A percentile compares a stretch with the other conserved stretches of the same genome.
Conservation (phyloP, 2,113 vertebrate species). For the Nymphicus hollandicus region DNA sequence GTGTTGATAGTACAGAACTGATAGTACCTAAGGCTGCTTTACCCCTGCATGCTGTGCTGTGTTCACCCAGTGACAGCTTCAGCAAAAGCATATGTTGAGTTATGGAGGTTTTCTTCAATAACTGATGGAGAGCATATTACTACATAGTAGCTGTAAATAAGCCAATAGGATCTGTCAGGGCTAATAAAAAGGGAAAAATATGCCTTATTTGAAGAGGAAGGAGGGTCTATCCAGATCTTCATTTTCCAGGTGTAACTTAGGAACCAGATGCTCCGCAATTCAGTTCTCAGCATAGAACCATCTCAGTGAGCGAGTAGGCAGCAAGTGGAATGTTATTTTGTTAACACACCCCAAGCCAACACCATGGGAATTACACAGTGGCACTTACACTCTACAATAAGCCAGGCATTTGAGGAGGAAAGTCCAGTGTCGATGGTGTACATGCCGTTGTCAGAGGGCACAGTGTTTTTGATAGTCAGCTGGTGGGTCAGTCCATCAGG, state of each 20-base stretch:
- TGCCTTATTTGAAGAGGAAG: background rate
- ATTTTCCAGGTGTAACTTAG: background rate
- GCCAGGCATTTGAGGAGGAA: conserved; percentile 80
- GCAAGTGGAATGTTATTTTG: background rate
- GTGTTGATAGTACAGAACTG: background rate
- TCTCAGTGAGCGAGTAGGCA: background rate
- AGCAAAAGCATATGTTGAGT: background rate
- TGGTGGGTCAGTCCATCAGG: conserved; percentile 80
- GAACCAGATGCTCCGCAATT: background rate
- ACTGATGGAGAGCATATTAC: background rate
- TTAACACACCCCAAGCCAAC: background rate
- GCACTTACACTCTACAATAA: conserved; percentile 82
- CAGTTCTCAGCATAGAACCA: background rate
- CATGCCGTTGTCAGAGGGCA: conserved; percentile 76
- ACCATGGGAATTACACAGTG: background rate
- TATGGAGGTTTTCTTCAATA: background rate
- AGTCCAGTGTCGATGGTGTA: conserved; percentile 77
- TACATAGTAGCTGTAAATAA: background rate
- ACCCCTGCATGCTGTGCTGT: background rate
- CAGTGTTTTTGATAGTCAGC: conserved; percentile 74
- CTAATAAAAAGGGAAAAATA: background rate
- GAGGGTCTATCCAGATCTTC: background rate
- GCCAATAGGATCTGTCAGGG: background rate
- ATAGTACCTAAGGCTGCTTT: background rate
- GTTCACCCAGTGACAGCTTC: background rate